A percentile compares a stretch with the other conserved stretches of the same genome.
phyloP scores from a whole-genome alignment of 2,113 vertebrate species.

The Megaptera novaeangliae region DNA sequence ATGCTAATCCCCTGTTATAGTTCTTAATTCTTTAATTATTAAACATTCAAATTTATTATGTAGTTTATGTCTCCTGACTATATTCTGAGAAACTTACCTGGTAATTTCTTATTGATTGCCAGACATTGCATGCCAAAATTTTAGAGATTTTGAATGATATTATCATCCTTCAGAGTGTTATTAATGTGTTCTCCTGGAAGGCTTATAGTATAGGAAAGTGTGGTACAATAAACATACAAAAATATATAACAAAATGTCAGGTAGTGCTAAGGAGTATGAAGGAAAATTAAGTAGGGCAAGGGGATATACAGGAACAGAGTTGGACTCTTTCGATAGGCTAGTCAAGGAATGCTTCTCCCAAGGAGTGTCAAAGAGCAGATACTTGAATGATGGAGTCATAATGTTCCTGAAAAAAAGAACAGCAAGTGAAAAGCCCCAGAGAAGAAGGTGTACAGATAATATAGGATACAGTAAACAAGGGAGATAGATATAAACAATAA shows the following conservation, averaged over 20 bases:
- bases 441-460: not conserved
- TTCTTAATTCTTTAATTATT: not conserved
- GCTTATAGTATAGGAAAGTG: not conserved
- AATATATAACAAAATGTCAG: not conserved
- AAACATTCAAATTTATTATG: not conserved
- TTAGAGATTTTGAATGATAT: not conserved
- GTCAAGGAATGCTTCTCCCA: not conserved
- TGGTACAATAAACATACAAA: not conserved
- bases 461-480: not conserved
- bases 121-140: not conserved
- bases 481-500: not conserved
- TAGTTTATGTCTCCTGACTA: not conserved
- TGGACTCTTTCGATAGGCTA: not conserved
- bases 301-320: not conserved
- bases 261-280: not conserved
- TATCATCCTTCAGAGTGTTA: not conserved
- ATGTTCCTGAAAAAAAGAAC: not conserved
- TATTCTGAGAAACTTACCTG: not conserved
- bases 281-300: not conserved
- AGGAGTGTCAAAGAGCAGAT: not conserved
- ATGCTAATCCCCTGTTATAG: not conserved
- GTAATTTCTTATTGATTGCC: not conserved
- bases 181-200: not conserved
- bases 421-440: not conserved
- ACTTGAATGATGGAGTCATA: not conserved